phyloP scores from a whole-genome alignment of 2,797 vertebrate genomes.

The Tapera naevia region DNA sequence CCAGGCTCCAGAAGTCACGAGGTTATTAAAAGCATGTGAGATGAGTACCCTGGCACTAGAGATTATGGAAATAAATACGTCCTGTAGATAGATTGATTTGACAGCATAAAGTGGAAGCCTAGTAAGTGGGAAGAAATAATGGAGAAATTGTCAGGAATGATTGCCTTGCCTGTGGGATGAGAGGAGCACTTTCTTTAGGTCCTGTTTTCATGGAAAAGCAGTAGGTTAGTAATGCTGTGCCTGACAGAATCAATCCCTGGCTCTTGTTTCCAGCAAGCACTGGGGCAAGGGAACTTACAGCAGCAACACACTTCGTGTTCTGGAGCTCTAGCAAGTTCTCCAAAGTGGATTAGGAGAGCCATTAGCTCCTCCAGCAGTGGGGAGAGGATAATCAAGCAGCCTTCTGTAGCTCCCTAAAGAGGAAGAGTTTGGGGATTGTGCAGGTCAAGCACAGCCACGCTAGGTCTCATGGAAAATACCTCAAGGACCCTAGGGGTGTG shows the following conservation, averaged over 20 bases:
- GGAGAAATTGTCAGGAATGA: background rate
- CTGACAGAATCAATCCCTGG: background rate
- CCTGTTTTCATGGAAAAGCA: rapidly evolving
- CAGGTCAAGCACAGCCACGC: rapidly evolving
- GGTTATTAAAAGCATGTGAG: background rate
- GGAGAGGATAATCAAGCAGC: background rate
- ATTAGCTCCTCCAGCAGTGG: rapidly evolving
- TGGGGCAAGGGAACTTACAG: background rate
- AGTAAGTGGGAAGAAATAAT: background rate
- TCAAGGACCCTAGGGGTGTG: rapidly evolving
- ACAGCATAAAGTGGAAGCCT: background rate
- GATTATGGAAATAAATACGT: background rate
- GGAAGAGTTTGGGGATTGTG: background rate
- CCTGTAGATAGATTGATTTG: background rate
- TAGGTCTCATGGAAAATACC: background rate
- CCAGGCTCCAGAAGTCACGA: background rate
- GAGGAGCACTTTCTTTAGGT: rapidly evolving
- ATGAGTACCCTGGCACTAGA: background rate
- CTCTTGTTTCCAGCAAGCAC: background rate
- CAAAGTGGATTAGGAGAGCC: too few species aligned
- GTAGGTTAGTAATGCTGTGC: background rate
- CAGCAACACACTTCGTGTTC: rapidly evolving
- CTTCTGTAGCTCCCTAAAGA: background rate
- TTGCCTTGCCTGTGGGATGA: background rate
- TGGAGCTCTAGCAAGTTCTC: background rate